A percentile compares a stretch with the other conserved stretches of the same genome.
These are phyloP conservation scores for Zenarchopterus dispar DNA, from an alignment of 2,797 vertebrate genomes.

Conservation along the genomic window DNA sequence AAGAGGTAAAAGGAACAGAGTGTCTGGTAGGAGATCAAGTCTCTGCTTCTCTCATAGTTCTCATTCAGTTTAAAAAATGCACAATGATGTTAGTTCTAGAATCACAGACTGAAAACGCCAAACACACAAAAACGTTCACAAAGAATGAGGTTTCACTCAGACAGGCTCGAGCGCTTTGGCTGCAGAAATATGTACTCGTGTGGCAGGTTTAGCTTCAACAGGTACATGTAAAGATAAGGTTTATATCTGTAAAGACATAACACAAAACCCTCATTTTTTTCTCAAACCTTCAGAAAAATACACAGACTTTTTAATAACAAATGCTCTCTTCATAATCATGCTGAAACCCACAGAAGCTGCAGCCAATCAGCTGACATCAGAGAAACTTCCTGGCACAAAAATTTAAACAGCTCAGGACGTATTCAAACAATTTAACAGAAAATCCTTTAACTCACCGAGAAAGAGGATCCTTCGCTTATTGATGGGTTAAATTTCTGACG, in stretches of 20 bases:
- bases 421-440: conserved; percentile 25
- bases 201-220: conserved; percentile 66
- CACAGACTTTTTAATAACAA: conserved; percentile 6
- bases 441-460: conserved; percentile 66
- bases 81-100: background rate
- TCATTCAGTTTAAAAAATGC: too few species aligned
- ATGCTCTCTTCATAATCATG: background rate
- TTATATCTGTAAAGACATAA: conserved; percentile 15
- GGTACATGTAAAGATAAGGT: conserved; percentile 62
- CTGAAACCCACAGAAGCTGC: conserved; percentile 11
- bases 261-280: conserved; percentile 16
- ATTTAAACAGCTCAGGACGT: conserved; percentile 45
- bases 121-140: conserved; percentile 5
- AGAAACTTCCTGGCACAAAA: conserved; percentile 52
- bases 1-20: conserved; percentile 48
- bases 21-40: conserved; percentile 18
- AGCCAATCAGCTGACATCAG: conserved; percentile 28
- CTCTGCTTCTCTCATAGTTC: conserved; percentile 25
- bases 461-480: conserved; percentile 36
- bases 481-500: conserved; percentile 25
- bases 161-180: conserved; percentile 62
- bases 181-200: conserved; percentile 22
- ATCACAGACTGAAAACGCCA: background rate
- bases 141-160: conserved; percentile 55
- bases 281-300: conserved; percentile 9